Evolutionary conservation across 2,113 vertebrate genomes (phyloP).

Genomic region (Ahaetulla prasina): DNA sequence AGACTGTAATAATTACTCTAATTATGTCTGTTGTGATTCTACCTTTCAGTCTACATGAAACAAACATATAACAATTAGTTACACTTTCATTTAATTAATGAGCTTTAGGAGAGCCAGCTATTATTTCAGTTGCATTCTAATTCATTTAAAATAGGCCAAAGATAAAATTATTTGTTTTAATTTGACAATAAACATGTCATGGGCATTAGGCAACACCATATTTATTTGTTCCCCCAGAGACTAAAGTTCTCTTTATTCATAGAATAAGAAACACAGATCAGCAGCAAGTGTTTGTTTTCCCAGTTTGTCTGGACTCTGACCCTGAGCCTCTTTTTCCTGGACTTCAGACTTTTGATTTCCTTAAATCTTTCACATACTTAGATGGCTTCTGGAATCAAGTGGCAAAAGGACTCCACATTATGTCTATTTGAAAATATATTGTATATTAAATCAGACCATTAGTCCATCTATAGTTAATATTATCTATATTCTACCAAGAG

Average conservation of each 20-base stretch:
- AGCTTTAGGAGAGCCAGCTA: conserved; percentile 50
- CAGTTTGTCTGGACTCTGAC: conserved; percentile 35
- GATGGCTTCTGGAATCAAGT: conserved; percentile 54
- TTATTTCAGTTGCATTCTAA: conserved; percentile 45
- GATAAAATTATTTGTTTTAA: conserved; percentile 46
- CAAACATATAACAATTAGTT: conserved; percentile 62
- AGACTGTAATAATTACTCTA: conserved; percentile 66
- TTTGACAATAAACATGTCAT: conserved; percentile 43
- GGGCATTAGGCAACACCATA: conserved; percentile 42
- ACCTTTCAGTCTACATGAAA: conserved; percentile 66
- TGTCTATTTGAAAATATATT: not conserved
- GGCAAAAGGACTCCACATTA: conserved; percentile 50
- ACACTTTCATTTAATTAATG: conserved; percentile 51
- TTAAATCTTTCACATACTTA: conserved; percentile 40
- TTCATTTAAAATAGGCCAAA: conserved; percentile 53
- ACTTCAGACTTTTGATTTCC: conserved; percentile 57
- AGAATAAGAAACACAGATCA: conserved; percentile 32
- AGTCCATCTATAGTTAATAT: not conserved
- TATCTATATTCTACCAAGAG: not conserved
- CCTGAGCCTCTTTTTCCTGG: conserved; percentile 49
- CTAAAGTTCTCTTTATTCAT: conserved; percentile 41
- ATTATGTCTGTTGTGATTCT: conserved; percentile 66
- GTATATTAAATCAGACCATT: not conserved
- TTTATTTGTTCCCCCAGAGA: conserved; percentile 30
- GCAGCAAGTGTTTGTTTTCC: conserved; percentile 53